Evolutionary conservation across 2,888 invertebrate genomes (phyloP), one percentile per base, ranked within the genome.

Genomic region (Polyommatus iphigenia): DNA sequence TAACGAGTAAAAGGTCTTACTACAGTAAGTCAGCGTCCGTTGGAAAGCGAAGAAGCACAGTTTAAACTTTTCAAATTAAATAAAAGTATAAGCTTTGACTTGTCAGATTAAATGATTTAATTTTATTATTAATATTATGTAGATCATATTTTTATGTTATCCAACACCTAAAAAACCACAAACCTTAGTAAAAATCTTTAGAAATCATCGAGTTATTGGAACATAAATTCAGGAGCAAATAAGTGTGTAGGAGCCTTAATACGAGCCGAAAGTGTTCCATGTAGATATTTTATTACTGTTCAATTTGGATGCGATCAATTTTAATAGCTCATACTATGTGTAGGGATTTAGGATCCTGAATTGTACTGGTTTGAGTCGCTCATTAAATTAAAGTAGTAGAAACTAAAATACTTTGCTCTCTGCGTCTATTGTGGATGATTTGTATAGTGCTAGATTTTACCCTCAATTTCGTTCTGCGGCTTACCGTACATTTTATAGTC

Each of bases 221-320:
- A 41, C 10, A 41, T 41, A 46, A 46, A 46, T 46, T 46, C 46
- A 46, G 10, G 46, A 46, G 18, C 0, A 15, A 67, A 67, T 13
- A 29, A 10, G 20, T 67, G 67, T 67, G 18, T 29, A 67, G 18
- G 29, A 18, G 67, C 67, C 67, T 32, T 67, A 67, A 67, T 24
- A 29, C 20, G 20, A 59, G 24, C 67, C 29, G 18, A 67, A 67
- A 67, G 15, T 29, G 67, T 29, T 32, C 5, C 67, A 29, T 67
- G 67, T 67, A 67, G 67, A 67, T 67, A 67, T 67, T 67, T 67
- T 67, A 67, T 67, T 13, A 67, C 67, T 67, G 67, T 67, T 67
- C 67, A 32, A 24, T 32, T 67, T 67, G 29, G 29, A 18, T 32
- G 67, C 67, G 67, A 67, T 67, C 67, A 32, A 15, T 67, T 67